Evolutionary conservation across 2,888 invertebrate genomes (phyloP).

Genomic region (Automeris io): DNA sequence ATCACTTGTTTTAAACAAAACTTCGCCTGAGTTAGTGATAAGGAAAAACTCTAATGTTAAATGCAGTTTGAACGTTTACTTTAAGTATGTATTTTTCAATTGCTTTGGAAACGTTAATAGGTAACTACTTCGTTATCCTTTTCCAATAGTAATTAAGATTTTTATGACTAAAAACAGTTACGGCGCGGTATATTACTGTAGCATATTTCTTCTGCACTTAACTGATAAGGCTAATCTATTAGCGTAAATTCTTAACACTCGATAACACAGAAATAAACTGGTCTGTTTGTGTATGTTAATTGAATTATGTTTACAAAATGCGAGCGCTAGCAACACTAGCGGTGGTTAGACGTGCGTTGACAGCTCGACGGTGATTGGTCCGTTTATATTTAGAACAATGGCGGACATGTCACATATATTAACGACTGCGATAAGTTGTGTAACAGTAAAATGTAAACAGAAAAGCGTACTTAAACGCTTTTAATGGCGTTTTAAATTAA

Average conservation of each 20-base stretch:
- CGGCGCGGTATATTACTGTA: slow-evolving; percentile 4
- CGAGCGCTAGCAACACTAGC: slow-evolving; percentile 12
- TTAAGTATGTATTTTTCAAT: too few species aligned
- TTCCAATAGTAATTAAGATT: slow-evolving; percentile 6
- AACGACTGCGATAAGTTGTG: slow-evolving; percentile 8
- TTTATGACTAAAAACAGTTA: slow-evolving; percentile 1
- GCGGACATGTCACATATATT: slow-evolving; percentile 28
- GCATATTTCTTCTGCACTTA: slow-evolving; percentile 7
- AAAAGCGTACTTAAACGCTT: not conserved
- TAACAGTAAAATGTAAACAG: slow-evolving; percentile 8
- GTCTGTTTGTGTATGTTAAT: slow-evolving; percentile 36
- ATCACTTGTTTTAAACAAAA: too few species aligned
- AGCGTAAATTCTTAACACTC: slow-evolving; percentile 39
- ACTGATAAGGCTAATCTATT: slow-evolving; percentile 46
- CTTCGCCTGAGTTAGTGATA: too few species aligned
- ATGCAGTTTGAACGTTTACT: too few species aligned
- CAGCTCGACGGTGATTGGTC: slow-evolving; percentile 39
- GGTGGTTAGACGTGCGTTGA: slow-evolving; percentile 20
- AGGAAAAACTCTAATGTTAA: too few species aligned
- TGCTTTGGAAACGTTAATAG: too few species aligned
- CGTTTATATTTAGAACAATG: slow-evolving; percentile 47
- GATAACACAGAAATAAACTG: slow-evolving; percentile 39
- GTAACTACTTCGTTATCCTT: slow-evolving; percentile 5
- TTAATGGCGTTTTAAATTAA: not conserved
- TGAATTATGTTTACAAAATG: slow-evolving; percentile 64